Conservation (phyloP, 2,113 vertebrate genomes). For the Grammomys surdaster region DNA sequence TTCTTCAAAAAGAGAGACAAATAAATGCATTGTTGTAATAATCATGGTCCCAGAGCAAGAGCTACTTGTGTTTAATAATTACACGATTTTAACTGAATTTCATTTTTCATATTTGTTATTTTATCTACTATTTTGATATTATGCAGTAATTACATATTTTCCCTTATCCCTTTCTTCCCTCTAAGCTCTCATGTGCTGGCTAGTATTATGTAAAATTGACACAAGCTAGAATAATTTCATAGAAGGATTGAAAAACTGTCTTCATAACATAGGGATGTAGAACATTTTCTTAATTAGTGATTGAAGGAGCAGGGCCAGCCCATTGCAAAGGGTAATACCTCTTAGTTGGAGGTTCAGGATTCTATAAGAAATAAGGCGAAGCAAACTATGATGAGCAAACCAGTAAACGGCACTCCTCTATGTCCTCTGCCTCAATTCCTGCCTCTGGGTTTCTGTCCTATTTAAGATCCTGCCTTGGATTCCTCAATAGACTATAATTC, state of each 20-base stretch:
- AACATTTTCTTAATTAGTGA: neutral
- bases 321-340: neutral
- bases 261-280: neutral
- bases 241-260: neutral
- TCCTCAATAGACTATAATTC: neutral
- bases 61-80: neutral
- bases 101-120: neutral
- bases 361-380: neutral
- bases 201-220: neutral
- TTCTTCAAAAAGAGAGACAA: neutral
- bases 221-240: neutral
- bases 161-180: neutral
- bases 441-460: neutral
- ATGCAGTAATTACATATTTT: neutral
- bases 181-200: neutral
- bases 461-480: neutral
- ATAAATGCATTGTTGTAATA: neutral
- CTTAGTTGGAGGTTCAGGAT: neutral
- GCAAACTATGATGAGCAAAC: neutral
- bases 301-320: neutral
- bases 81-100: slow-evolving; percentile 21
- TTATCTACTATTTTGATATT: neutral
- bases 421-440: neutral
- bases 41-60: neutral
- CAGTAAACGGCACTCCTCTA: neutral